Evolutionary conservation across 2,113 vertebrate genomes (phyloP).

Genomic region (Serilophus lunatus): DNA sequence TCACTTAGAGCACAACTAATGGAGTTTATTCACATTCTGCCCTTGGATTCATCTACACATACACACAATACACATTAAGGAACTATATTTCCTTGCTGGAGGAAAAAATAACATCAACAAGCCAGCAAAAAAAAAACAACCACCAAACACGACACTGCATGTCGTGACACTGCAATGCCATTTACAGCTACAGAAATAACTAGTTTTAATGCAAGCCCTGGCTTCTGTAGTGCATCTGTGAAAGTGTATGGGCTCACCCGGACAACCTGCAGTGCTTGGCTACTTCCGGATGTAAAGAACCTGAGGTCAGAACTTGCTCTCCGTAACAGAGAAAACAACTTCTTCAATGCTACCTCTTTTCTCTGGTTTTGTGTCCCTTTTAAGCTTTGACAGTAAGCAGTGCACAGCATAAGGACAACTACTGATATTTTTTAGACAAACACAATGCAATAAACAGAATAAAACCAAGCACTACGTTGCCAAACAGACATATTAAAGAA

Average conservation of each 20-base stretch:
- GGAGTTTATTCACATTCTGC: neutral
- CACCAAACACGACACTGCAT: too few relatives aligned
- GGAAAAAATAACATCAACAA: neutral
- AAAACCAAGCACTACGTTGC: neutral
- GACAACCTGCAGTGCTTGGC: neutral
- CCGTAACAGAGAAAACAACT: neutral
- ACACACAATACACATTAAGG: neutral
- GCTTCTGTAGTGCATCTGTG: neutral
- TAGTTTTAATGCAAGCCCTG: neutral
- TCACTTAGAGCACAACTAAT: neutral
- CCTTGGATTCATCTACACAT: neutral
- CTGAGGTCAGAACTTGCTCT: neutral
- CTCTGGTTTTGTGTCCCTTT: neutral
- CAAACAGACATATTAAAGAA: neutral
- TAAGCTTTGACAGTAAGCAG: neutral
- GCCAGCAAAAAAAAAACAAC: neutral
- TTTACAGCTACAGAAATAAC: neutral
- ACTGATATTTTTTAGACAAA: neutral
- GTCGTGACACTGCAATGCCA: neutral
- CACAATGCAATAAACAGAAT: neutral
- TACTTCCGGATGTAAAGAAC: neutral
- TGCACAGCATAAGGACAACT: neutral
- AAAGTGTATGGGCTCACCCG: fast-evolving
- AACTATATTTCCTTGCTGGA: neutral
- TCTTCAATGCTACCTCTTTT: neutral